Evolutionary conservation across 2,113 vertebrate genomes (phyloP).

Genomic region (Brevimyrus niger): DNA sequence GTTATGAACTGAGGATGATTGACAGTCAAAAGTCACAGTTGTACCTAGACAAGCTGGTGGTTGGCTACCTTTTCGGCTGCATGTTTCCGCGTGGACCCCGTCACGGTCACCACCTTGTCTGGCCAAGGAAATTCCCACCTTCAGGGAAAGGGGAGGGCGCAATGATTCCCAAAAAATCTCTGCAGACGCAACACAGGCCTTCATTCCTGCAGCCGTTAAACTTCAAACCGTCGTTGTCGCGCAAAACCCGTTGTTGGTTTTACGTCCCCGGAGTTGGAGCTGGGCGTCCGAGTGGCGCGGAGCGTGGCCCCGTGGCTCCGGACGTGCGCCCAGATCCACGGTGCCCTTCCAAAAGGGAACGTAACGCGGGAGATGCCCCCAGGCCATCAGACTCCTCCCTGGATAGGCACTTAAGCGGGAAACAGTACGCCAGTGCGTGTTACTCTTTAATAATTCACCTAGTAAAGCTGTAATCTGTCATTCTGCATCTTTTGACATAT

Average conservation of each 20-base stretch:
- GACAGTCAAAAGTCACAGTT: not conserved
- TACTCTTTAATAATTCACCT: slow-evolving; percentile 71
- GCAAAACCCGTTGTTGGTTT: slow-evolving; percentile 33
- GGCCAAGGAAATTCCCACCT: not conserved
- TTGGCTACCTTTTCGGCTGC: not conserved
- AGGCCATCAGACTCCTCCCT: slow-evolving; percentile 61
- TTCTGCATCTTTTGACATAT: slow-evolving; percentile 75
- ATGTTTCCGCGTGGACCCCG: not conserved
- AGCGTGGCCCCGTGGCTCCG: slow-evolving; percentile 30
- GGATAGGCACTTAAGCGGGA: slow-evolving; percentile 63
- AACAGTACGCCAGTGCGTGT: slow-evolving; percentile 55
- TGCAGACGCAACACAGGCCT: not conserved
- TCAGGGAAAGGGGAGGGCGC: not conserved
- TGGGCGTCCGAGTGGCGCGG: slow-evolving; percentile 37
- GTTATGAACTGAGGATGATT: not conserved
- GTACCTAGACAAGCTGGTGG: not conserved
- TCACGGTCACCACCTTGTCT: not conserved
- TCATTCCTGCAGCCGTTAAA: not conserved
- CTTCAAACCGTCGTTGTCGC: slow-evolving; percentile 15
- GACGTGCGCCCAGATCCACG: slow-evolving; percentile 55
- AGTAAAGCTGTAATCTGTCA: slow-evolving; percentile 71
- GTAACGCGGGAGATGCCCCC: slow-evolving; percentile 46
- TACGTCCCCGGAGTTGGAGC: slow-evolving; percentile 28
- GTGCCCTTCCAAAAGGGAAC: slow-evolving; percentile 33
- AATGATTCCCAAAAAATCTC: not conserved